Evolutionary conservation across 2,888 invertebrate species (phyloP).

Genomic region (Apamea crenata): DNA sequence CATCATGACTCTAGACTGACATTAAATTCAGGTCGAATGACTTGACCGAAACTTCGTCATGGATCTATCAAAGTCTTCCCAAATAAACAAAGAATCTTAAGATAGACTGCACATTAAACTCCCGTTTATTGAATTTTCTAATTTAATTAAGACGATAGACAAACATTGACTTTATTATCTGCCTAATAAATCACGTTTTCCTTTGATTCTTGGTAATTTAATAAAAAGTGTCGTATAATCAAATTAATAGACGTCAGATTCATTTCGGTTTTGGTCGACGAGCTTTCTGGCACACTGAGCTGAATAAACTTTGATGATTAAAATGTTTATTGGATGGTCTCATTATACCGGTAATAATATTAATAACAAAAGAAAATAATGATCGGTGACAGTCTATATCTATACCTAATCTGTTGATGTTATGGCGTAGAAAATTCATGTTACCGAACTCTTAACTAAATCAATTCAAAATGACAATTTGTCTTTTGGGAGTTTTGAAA

Average conservation of each 20-base stretch:
- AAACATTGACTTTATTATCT: slow-evolving; percentile 72
- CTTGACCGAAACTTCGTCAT: neutral
- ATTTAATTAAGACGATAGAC: slow-evolving; percentile 59
- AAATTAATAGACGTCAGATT: slow-evolving; percentile 73
- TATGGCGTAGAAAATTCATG: neutral
- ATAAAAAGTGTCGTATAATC: slow-evolving; percentile 73
- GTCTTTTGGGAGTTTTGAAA: neutral
- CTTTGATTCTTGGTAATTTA: slow-evolving; percentile 72
- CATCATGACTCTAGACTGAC: too few relatives aligned
- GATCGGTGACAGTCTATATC: neutral
- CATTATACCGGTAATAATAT: neutral
- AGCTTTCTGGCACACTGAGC: neutral
- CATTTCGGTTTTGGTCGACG: slow-evolving; percentile 20
- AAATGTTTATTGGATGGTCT: neutral
- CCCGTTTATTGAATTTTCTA: slow-evolving; percentile 59
- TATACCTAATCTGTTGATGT: neutral
- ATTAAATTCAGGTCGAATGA: neutral
- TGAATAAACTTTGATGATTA: neutral
- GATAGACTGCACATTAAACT: slow-evolving; percentile 46
- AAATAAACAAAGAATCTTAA: slow-evolving; percentile 30
- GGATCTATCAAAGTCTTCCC: slow-evolving; percentile 9
- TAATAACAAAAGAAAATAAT: neutral
- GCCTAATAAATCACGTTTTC: slow-evolving; percentile 74
- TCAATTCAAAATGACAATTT: neutral
- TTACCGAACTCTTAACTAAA: neutral